Evolutionary conservation across 1,140 invertebrate species (phyloP).

Genomic region (Sitobion miscanthi): DNA sequence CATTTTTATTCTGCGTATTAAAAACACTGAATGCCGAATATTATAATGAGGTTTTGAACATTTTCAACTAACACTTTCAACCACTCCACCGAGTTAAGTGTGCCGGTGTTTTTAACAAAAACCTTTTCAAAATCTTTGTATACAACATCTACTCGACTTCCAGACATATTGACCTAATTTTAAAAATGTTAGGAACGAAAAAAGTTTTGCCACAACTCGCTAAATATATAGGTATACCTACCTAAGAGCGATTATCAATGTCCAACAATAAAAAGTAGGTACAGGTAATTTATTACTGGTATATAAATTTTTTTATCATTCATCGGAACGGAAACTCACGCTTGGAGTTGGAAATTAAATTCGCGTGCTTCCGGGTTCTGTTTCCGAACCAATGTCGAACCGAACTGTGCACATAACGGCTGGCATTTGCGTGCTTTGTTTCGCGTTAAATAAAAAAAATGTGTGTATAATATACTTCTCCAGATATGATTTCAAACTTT

Average conservation of each 20-base stretch:
- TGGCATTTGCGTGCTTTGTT: conserved; percentile 14
- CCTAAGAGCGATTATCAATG: background rate
- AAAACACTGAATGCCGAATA: background rate
- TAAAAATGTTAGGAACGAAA: background rate
- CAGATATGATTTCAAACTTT: background rate
- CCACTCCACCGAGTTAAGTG: background rate
- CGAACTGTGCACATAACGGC: background rate
- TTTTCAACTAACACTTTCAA: conserved; percentile 5
- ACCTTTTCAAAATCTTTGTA: background rate
- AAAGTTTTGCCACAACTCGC: background rate
- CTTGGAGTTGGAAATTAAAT: conserved; percentile 26
- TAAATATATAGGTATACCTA: background rate
- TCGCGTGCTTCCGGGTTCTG: conserved; percentile 24
- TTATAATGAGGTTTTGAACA: conserved; percentile 39
- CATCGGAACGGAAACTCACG: background rate
- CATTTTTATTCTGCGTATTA: conserved; percentile 7
- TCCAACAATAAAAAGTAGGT: background rate
- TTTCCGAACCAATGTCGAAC: background rate
- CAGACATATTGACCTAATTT: conserved; percentile 2
- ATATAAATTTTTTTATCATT: conserved; percentile 12
- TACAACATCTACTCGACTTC: background rate
- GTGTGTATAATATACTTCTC: background rate
- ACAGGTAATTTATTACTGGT: conserved; percentile 14
- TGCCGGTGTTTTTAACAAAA: background rate
- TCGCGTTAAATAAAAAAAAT: background rate